phyloP scores from a whole-genome alignment of 1,140 invertebrate genomes.

The Drosophila serrata region DNA sequence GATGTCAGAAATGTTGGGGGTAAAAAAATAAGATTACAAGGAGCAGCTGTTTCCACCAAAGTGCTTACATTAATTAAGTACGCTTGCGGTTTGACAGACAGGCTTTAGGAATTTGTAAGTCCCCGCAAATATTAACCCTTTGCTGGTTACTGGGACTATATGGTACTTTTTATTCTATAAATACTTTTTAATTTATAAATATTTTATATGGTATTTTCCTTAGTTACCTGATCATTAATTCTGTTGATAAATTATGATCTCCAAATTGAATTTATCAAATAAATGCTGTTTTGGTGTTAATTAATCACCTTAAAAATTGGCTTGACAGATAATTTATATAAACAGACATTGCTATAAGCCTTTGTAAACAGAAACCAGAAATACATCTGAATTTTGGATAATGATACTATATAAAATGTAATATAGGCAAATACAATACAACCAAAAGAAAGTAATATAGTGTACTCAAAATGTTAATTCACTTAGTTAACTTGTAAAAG shows the following conservation, averaged over 20 bases:
- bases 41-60: slow-evolving; percentile 39
- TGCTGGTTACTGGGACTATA: neutral
- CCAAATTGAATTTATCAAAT: slow-evolving; percentile 27
- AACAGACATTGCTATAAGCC: neutral
- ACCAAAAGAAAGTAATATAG: no score
- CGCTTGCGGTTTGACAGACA: slow-evolving; percentile 43
- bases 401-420: no score
- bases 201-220: neutral
- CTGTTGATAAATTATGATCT: neutral
- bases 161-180: neutral
- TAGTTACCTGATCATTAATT: slow-evolving; percentile 5
- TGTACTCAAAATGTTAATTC: no score
- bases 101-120: slow-evolving; percentile 34
- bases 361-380: neutral
- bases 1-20: slow-evolving; percentile 7
- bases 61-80: slow-evolving; percentile 72
- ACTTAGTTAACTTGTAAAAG: no score
- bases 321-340: neutral
- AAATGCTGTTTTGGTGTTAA: slow-evolving; percentile 1
- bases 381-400: no score
- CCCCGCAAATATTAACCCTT: slow-evolving; percentile 45
- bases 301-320: slow-evolving; percentile 10
- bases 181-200: neutral
- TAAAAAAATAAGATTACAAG: slow-evolving; percentile 5
- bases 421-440: no score